Evolutionary conservation across 2,888 invertebrate species (phyloP), one percentile per base, ranked within the genome.

Genomic region (Xestoiulus laeticollis): DNA sequence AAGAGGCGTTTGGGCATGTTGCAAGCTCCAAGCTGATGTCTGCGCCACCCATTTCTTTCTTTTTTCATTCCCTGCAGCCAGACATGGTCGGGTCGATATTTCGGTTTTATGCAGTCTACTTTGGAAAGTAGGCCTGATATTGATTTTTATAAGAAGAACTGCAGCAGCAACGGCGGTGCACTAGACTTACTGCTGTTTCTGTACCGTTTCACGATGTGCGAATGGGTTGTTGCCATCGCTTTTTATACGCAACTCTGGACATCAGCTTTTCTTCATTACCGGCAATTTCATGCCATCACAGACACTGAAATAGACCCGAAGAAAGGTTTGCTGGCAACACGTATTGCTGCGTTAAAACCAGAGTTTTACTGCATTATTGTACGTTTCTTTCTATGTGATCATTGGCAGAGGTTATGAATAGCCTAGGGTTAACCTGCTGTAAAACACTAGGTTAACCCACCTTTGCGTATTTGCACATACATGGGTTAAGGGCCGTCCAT

Each of bases 111-210:
- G 68, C 68, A 68, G 68, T 68, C 68, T 68, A 68, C 68, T 26
- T 26, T 26, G 68, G 26, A n/a, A 26, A 68, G 26, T 59, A 59
- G n/a, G 26, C 68, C 68, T 68, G 26, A 26, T 68, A 68, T 68
- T 68, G 68, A 68, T 68, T 68, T 68, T 68, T 68, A 22, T 68
- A 68, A 68, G 68, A 68, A 26, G 68, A n/a, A 4, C 53, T 0
- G 53, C 53, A 59, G 68, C 68, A 68, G 14, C 59, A 6, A 22
- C n/a, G 12, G 68, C 26, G 26, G 14, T 26, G 26, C 68, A 26
- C 68, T 68, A 68, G 68, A 68, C 68, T 68, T 68, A 26, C 68
- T 68, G 68, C 26, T n/a, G 68, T 68, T 68, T 68, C 26, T 68
- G 68, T 26, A 68, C n/a, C 26, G 26, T 68, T 68, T 26, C 68